Conservation (phyloP, 2,888 invertebrate species). For the Nephrocerus scutellatus region DNA sequence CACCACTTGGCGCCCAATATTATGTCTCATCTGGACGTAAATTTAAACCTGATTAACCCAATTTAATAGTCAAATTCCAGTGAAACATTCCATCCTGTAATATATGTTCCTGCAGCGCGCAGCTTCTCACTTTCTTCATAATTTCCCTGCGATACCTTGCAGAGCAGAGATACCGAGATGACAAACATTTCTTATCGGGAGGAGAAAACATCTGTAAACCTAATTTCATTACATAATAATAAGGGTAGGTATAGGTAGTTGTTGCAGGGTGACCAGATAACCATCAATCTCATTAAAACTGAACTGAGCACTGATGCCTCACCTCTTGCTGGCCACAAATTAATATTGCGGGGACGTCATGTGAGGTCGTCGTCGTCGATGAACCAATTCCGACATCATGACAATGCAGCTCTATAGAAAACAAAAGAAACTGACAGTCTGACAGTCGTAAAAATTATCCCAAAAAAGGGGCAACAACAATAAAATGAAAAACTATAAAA, state of each 20-base stretch:
- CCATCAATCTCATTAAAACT: constrained; percentile 21
- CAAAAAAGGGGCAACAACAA: constrained; percentile 37
- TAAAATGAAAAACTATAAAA: constrained; percentile 2
- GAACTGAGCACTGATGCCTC: constrained; percentile 3
- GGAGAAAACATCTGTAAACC: constrained; percentile 39
- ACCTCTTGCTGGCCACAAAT: no score
- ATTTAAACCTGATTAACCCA: no score
- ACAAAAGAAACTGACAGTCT: constrained; percentile 14
- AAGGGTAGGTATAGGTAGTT: no score
- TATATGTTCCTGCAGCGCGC: no score
- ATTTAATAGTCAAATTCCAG: no score
- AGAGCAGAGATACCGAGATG: neutral
- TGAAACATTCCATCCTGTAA: no score
- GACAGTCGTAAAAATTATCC: no score
- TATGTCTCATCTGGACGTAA: no score
- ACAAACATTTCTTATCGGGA: constrained; percentile 5
- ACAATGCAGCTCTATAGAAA: constrained; percentile 6
- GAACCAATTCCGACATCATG: constrained; percentile 19
- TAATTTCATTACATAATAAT: constrained; percentile 38
- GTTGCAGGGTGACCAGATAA: no score
- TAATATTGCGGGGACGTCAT: constrained; percentile 32
- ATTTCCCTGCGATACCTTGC: no score
- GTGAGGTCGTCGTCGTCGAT: constrained; percentile 33
- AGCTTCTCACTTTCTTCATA: no score
- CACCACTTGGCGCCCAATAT: no score